Evolutionary conservation across 2,113 vertebrate genomes (phyloP).

Genomic region (Sapajus apella): DNA sequence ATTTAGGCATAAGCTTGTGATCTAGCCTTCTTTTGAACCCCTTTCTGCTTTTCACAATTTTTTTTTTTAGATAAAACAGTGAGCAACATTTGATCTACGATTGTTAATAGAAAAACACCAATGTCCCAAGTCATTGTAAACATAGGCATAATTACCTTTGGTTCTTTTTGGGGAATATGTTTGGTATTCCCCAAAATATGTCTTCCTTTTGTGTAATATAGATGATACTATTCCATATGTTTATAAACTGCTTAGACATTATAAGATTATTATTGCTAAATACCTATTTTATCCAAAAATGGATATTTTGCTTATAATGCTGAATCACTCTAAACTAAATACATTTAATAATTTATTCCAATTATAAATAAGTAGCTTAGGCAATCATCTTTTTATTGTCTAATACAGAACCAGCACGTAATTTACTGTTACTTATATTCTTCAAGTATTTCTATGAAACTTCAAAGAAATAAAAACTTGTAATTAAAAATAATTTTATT

Average conservation of each 20-base stretch:
- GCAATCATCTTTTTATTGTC: background rate
- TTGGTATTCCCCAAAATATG: background rate
- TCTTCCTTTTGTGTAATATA: background rate
- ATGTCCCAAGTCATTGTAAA: background rate
- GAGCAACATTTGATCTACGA: background rate
- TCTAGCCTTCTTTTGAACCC: background rate
- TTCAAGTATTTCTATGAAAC: background rate
- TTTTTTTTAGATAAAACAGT: background rate
- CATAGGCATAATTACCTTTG: background rate
- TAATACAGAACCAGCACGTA: background rate
- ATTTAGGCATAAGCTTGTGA: background rate
- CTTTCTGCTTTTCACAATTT: background rate
- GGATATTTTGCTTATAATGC: background rate
- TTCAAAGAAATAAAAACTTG: slow-evolving; percentile 21
- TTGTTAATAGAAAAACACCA: background rate
- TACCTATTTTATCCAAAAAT: slow-evolving; percentile 17
- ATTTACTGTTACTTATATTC: background rate
- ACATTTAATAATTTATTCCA: background rate
- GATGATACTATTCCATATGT: background rate
- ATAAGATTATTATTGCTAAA: background rate
- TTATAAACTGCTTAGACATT: background rate
- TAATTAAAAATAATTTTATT: background rate
- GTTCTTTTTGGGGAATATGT: background rate
- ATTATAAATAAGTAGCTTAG: slow-evolving; percentile 46
- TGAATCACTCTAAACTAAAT: slow-evolving; percentile 22